Percentiles rank a stretch among this genome's conserved stretches.
phyloP scores from a whole-genome alignment of 1,140 invertebrate genomes.

The Diprion similis region DNA sequence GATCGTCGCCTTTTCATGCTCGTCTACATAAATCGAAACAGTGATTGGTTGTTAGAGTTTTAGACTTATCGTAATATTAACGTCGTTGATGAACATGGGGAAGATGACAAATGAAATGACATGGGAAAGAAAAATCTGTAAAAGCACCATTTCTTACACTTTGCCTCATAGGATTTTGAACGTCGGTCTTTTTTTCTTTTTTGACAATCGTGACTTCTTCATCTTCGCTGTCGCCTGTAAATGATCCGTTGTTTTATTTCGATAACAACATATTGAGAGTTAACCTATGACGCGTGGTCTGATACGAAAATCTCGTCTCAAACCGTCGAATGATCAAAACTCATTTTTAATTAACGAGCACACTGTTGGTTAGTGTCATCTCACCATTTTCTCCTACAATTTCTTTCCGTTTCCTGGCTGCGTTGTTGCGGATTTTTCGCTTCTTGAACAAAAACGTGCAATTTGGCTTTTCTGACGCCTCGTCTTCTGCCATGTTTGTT shows the following conservation, averaged over 20 bases:
- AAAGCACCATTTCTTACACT: constrained; percentile 58
- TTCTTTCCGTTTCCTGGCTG: constrained; percentile 53
- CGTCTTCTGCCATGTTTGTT: constrained; percentile 47
- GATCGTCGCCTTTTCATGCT: constrained; percentile 42
- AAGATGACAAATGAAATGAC: neutral
- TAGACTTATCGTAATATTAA: no score
- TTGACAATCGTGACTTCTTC: constrained; percentile 61
- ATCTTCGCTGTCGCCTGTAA: constrained; percentile 52
- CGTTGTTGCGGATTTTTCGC: constrained; percentile 48
- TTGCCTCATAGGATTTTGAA: constrained; percentile 67
- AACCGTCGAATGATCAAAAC: neutral
- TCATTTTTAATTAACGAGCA: neutral
- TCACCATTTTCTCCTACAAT: constrained; percentile 22
- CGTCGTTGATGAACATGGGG: neutral
- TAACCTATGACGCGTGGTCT: neutral
- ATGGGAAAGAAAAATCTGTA: neutral
- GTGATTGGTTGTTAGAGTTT: no score
- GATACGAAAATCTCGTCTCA: neutral
- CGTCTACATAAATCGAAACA: constrained; percentile 32
- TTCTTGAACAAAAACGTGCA: constrained; percentile 60
- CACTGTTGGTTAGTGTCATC: neutral
- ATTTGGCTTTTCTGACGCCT: constrained; percentile 39
- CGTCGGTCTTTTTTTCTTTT: constrained; percentile 61
- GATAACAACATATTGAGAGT: neutral
- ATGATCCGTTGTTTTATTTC: neutral